phyloP scores from a whole-genome alignment of 2,113 vertebrate genomes.

The Stigmatopora nigra region DNA sequence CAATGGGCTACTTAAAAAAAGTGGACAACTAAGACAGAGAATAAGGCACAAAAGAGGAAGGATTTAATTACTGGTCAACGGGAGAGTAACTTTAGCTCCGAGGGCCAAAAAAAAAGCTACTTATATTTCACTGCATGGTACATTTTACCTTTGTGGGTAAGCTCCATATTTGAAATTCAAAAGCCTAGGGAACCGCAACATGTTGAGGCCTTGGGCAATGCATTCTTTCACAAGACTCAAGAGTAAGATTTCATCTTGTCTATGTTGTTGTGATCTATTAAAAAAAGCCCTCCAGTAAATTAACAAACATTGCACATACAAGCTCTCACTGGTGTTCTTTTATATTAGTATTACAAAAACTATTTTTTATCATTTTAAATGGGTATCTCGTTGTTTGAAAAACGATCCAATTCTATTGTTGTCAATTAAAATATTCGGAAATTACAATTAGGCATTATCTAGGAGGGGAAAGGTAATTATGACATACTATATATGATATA shows the following conservation, averaged over 20 bases:
- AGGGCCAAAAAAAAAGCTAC: neutral
- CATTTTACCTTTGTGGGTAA: constrained; percentile 1
- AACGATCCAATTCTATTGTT: too few relatives aligned
- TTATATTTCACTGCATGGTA: neutral
- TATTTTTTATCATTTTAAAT: neutral
- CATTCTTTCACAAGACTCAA: neutral
- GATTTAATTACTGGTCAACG: neutral
- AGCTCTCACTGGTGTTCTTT: neutral
- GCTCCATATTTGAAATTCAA: neutral
- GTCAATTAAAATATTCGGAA: too few relatives aligned
- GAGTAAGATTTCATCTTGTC: neutral
- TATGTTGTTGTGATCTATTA: neutral
- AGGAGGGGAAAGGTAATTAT: neutral
- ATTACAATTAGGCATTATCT: neutral
- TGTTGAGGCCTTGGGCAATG: constrained; percentile 6
- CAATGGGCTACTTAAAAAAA: constrained; percentile 1
- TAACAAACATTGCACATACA: constrained; percentile 2
- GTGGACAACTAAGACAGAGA: neutral
- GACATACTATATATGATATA: neutral
- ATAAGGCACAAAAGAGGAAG: neutral
- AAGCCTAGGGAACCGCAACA: neutral
- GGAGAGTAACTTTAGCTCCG: neutral
- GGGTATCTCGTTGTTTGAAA: neutral
- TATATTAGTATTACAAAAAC: neutral
- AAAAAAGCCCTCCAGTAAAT: neutral